Base-by-base conservation (phyloP, 2,888 invertebrate genomes). In the Philonicus albiceps region DNA sequence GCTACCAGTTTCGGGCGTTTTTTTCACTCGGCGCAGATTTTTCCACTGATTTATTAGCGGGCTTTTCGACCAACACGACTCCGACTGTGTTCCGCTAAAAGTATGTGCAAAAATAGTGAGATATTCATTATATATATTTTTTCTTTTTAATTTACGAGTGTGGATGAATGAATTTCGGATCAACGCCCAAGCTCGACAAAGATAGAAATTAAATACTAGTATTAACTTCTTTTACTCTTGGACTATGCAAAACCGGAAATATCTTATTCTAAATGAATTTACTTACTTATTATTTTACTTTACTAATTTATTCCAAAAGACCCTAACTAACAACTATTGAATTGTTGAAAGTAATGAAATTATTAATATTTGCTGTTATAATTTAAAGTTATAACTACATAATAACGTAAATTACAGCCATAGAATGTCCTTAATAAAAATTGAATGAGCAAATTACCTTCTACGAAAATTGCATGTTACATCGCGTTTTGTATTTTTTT, bases 1-100 rank as follows among this genome's bases (percentile, higher is more conserved):
- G 89, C 90, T 91, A 90, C 90, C 90, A 90, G 90, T 90, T 90
- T 90, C 90, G 81, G 86, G 87, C 88, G 53, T 72, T 72, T 73
- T 83, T 84, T 84, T 78, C 40, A 37, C 43, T 83, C 19, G 31
- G 31, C 40, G 22, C 31, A 73, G 72, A 73, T 84, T 73, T 83
- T 84, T 49, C 19, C 22, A 31, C 73, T 84, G 84, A 84, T 84
- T 84, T 84, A 84, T 84, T 84, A 43, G n/a, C 27, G 40, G 37
- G 40, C 40, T 84, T 73, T 84, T 43, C 27, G 73, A 27, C 19
- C 55, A 73, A 73, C 84, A 84, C 31, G 73, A 72, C 53, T 49
- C 27, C 49, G 49, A 30, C 34, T 30, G 81, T 34, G 81, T 34
- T 64, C 81, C 81, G 81, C 34, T 55, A 81, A 64, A 55, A 53